These are phyloP conservation scores for Ruditapes philippinarum DNA, from an alignment of 1,140 invertebrate species.

Conservation along the genomic window DNA sequence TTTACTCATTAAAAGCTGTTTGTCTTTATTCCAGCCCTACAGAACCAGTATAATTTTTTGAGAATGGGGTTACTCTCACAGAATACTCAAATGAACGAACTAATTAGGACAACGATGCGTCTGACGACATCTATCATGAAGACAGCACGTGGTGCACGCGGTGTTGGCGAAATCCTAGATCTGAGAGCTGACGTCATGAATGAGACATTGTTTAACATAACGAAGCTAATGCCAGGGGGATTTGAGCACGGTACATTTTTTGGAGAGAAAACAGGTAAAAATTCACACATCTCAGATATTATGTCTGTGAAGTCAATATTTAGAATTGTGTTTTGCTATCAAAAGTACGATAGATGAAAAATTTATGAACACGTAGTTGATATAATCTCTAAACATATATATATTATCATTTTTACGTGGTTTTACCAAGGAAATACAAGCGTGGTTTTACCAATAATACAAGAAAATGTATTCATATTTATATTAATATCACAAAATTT, in stretches of 20 bases:
- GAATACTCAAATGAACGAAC: constrained; percentile 56
- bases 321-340: no score
- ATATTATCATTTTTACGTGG: no score
- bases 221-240: constrained; percentile 63
- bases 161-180: constrained; percentile 55
- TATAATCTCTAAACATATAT: no score
- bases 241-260: constrained; percentile 63
- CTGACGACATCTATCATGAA: constrained; percentile 65
- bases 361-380: no score
- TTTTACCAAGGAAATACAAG: no score
- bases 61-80: constrained; percentile 60
- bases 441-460: no score
- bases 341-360: no score
- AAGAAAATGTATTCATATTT: no score
- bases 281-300: not conserved
- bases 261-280: constrained; percentile 63
- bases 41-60: constrained; percentile 66
- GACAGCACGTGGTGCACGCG: constrained; percentile 52
- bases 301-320: no score
- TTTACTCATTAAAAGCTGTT: no score
- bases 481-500: no score
- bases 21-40: constrained; percentile 52
- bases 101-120: constrained; percentile 50
- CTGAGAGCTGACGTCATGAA: constrained; percentile 61
- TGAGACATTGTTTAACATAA: constrained; percentile 63